These are phyloP conservation scores for Napeogenes sylphis DNA, from an alignment of 2,888 invertebrate species.

Conservation along the genomic window DNA sequence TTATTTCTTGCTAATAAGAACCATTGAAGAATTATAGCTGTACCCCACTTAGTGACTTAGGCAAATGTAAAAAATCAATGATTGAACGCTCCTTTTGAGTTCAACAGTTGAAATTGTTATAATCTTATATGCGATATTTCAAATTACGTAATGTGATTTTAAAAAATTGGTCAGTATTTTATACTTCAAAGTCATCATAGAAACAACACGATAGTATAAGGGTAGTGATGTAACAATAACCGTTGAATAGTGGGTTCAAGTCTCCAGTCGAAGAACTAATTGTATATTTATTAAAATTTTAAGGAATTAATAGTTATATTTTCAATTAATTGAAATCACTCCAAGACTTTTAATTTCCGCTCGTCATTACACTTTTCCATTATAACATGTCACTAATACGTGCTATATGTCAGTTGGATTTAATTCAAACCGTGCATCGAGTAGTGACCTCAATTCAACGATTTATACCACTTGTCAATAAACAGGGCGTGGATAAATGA, in stretches of 20 bases:
- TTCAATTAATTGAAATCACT: not conserved
- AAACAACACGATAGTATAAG: too few relatives aligned
- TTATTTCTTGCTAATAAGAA: conserved; percentile 9
- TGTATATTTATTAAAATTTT: too few relatives aligned
- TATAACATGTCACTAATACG: conserved; percentile 16
- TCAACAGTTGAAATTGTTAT: not conserved
- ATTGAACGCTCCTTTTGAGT: conserved; percentile 3
- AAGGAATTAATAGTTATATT: not conserved
- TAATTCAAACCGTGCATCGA: conserved; percentile 22
- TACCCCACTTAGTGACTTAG: not conserved
- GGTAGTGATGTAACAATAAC: too few relatives aligned
- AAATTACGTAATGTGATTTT: too few relatives aligned
- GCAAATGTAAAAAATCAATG: conserved; percentile 4
- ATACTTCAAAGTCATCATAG: too few relatives aligned
- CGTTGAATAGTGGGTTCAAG: too few relatives aligned
- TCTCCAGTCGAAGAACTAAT: too few relatives aligned
- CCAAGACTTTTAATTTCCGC: not conserved
- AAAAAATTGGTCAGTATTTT: too few relatives aligned
- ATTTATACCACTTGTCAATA: conserved; percentile 28
- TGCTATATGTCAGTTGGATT: conserved; percentile 21
- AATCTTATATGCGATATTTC: too few relatives aligned
- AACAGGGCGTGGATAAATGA: conserved; percentile 27
- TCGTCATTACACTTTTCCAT: not conserved
- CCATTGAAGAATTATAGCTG: not conserved
- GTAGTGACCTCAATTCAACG: conserved; percentile 27